Base-by-base conservation (phyloP, 2,113 vertebrate species). In the Pionites leucogaster region DNA sequence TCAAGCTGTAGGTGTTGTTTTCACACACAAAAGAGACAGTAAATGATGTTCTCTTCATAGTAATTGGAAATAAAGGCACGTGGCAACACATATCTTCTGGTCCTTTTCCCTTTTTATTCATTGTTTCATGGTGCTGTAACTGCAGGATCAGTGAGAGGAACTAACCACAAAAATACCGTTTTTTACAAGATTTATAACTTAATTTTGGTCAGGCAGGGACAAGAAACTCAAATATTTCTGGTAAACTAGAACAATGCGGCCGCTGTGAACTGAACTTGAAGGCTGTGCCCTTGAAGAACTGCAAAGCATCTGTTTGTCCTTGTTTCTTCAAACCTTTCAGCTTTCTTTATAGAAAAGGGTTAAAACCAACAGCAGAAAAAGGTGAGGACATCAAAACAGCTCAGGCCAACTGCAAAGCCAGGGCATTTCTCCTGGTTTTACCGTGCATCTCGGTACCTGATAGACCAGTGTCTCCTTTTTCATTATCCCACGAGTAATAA, bases 151-250 rank as follows among this genome's bases (percentile, higher is more conserved):
- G 75, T 62, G 71, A 92, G 74, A 92, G 83, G 80, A 86, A 23
- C 44, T 65, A 92, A 96, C 93, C 91, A 93, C 95, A 96, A 86
- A 92, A 97, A 96, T 91, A 95, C 44, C 1, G 0, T 67, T 91
- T 83, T 96, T 93, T 81, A 92, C 90, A 86, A 95, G 86, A 53
- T 87, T 95, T 92, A 69, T 86, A 84, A 91, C 86, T 94, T 85
- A 44, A 76, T 96, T 93, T 87, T 85, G 81, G 81, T 76, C n/a
- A 59, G 80, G 62, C 35, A 59, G 80, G 65, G 70, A 92, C 10
- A n/a, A 92, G 81, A 33, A 71, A 35, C 41, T 76, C 18, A 57
- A 93, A 92, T 97, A 42, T 41, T 96, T 97, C 62, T 94, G 96
- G 88, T 94, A 87, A 95, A 82, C 47, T 20, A 88, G 88, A 96